Evolutionary conservation across 2,888 invertebrate genomes (phyloP), one percentile per base, ranked within the genome.

Genomic region (Tiliacea citrago): DNA sequence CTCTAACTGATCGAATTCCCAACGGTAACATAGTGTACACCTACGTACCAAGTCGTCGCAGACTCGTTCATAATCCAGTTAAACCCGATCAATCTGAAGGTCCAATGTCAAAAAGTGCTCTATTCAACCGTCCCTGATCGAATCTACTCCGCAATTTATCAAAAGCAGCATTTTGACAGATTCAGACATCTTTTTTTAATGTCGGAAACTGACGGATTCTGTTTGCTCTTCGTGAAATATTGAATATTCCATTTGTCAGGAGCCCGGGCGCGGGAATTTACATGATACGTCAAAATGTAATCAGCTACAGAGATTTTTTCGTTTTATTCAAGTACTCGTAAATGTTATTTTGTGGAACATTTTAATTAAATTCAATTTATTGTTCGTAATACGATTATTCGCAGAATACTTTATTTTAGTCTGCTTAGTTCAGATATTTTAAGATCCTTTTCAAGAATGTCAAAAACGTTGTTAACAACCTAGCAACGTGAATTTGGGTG

Each of bases 191-290:
- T 67, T 71, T 72, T 73, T 71, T 51, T 47, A 73, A 72, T 63
- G 63, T 72, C 39, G 29, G 29, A 8, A 12, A 49, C 60, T 63
- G 60, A 47, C 60, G 42, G 55, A 60, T 63, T 72, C 18, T 57
- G 63, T 73, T 74, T 69, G 58, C 53, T 72, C 12, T 4, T 47
- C 51, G 68, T 69, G 18, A 83, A 83, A 74, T 67, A 82, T 75
- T 77, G 75, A 77, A 80, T 79, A 85, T 81, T 79, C 69, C 83
- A 75, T 79, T 77, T 69, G 53, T 62, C 51, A 35, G 45, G 39
- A 58, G 65, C 42, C 62, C 55, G 75, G 75, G 29, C 29, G 18
- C 47, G 70, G 68, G 81, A 69, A 47, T 75, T 71, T 61, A 18
- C 61, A 66, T 82, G 49, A 60, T 58, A 49, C 79, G 66, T 67